A percentile compares a stretch with the other conserved stretches of the same genome.
phyloP scores from a whole-genome alignment of 2,888 invertebrate species.

The Artemia sp. region DNA sequence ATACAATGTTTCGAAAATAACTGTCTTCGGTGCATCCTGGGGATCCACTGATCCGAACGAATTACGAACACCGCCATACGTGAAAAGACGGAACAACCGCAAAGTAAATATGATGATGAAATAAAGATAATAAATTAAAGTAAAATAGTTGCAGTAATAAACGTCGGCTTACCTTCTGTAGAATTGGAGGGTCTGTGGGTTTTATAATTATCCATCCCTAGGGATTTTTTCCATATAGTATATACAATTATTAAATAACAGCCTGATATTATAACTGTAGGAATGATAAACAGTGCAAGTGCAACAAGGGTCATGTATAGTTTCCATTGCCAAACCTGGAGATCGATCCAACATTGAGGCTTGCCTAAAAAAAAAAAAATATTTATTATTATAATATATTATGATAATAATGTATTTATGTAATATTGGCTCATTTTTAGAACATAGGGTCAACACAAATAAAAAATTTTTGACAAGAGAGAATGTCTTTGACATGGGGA shows the following conservation, averaged over 20 bases:
- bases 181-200: conserved; percentile 24
- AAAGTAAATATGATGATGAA: too few relatives aligned
- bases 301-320: conserved; percentile 73
- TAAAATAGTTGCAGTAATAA: neutral
- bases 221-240: conserved; percentile 77
- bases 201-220: conserved; percentile 38
- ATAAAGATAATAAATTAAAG: neutral
- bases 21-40: too few relatives aligned
- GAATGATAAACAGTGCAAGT: conserved; percentile 61
- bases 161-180: conserved; percentile 20
- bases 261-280: conserved; percentile 67
- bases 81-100: too few relatives aligned
- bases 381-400: too few relatives aligned
- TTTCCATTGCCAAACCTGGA: conserved; percentile 60
- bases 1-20: too few relatives aligned
- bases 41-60: too few relatives aligned
- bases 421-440: too few relatives aligned
- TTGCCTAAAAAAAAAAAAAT: conserved; percentile 36
- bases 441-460: too few relatives aligned
- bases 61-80: too few relatives aligned
- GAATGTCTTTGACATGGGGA: too few relatives aligned
- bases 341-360: conserved; percentile 74
- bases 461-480: too few relatives aligned
- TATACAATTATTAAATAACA: conserved; percentile 79
- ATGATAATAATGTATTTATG: too few relatives aligned